Base-by-base conservation (phyloP, 2,113 vertebrate genomes). In the Phaethon lepturus region DNA sequence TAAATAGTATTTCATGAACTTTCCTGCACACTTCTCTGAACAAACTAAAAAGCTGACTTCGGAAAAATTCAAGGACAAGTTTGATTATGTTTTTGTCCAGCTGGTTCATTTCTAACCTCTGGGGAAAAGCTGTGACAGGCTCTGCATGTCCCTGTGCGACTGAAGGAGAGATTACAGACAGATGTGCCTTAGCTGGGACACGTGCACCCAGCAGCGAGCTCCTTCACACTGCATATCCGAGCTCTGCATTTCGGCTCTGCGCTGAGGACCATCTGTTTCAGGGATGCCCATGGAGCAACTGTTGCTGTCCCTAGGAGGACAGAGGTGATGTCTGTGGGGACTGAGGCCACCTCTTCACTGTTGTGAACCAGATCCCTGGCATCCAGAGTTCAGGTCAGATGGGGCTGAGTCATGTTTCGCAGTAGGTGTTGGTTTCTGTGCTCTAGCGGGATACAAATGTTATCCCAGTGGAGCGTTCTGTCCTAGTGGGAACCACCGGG, bases 1-100 rank as follows among this genome's bases (percentile, higher is more conserved):
- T 96, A 97, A 97, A 93, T 60, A 85, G 42, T 72, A 76, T 97
- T 98, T 96, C 94, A 84, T 97, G 97, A 97, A 97, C 90, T 97
- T 97, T 95, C 97, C 90, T 93, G 92, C 20, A 26, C 89, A n/a
- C 88, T 95, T 97, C 93, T 96, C 86, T 91, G 92, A 98, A 87
- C 63, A 94, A 86, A 89, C 94, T 90, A 62, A 98, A 93, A 91
- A 91, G 62, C 89, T 96, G 89, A 88, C 74, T 82, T 58, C 0
- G 24, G 66, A 80, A 86, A 76, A 94, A 83, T 11, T 86, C 40
- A 40, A 50, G 76, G 67, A 85, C 25, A 14, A 62, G n/a, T 76
- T 44, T 88, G 86, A 47, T 73, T 45, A 13, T 62, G 74, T 17
- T 90, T 96, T 62, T 73, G 81, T 92, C 77, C 62, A 67, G 42